Conservation (phyloP, 1,140 invertebrate genomes). For the Kradibia gibbosae region DNA sequence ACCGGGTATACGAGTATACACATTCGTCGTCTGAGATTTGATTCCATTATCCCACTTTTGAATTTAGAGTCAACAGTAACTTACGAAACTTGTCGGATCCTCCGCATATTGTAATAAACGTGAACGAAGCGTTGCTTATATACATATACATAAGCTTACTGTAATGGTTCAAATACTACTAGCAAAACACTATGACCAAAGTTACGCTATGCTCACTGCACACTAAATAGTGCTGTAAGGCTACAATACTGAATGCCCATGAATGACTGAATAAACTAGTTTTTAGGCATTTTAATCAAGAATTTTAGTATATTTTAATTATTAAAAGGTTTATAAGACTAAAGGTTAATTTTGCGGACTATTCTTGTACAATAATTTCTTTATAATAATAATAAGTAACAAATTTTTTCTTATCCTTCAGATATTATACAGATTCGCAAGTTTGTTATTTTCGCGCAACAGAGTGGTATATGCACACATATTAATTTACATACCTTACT, state of each 20-base stretch:
- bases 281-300: no score
- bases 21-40: not conserved
- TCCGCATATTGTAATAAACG: not conserved
- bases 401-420: no score
- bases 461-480: no score
- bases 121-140: not conserved
- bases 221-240: not conserved
- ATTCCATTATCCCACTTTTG: constrained; percentile 14
- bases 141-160: not conserved
- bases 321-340: no score
- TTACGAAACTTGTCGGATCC: not conserved
- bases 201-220: not conserved
- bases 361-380: no score
- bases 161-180: not conserved
- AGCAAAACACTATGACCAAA: not conserved
- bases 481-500: no score
- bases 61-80: not conserved
- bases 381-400: no score
- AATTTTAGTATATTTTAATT: no score
- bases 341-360: no score
- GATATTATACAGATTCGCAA: no score
- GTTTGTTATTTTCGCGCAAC: no score
- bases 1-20: no score
- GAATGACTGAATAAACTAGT: not conserved
- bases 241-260: not conserved